Evolutionary conservation across 2,888 invertebrate species (phyloP).

Genomic region (Lasioglossum calceatum): DNA sequence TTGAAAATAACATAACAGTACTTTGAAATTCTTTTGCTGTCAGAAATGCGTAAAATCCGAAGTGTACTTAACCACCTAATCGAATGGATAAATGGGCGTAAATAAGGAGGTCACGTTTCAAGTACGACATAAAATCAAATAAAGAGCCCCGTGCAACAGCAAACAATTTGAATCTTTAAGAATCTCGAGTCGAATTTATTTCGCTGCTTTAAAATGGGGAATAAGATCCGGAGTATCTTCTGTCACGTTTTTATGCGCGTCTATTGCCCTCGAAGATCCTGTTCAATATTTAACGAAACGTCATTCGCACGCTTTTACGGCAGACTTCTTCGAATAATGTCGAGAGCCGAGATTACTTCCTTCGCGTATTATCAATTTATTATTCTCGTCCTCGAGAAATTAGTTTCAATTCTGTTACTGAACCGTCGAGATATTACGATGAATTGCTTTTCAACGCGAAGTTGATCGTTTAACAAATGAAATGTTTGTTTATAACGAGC

Average conservation of each 20-base stretch:
- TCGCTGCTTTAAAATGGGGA: constrained; percentile 20
- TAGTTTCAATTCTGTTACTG: no score
- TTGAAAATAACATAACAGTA: no score
- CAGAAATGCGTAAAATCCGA: no score
- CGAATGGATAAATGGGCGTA: not conserved
- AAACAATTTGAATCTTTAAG: not conserved
- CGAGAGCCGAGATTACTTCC: not conserved
- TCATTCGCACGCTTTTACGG: constrained; percentile 28
- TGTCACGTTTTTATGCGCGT: not conserved
- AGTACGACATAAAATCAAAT: not conserved
- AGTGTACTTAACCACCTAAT: not conserved
- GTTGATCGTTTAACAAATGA: no score
- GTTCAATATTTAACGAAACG: constrained; percentile 43
- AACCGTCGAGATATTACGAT: not conserved
- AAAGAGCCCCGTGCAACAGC: not conserved
- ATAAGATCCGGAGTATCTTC: not conserved
- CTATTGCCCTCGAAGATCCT: constrained; percentile 7
- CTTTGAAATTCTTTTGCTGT: no score
- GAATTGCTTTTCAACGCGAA: no score
- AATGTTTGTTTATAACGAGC: not conserved
- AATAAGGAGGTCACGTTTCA: not conserved
- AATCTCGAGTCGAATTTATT: not conserved
- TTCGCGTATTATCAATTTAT: not conserved
- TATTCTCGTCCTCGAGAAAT: not conserved
- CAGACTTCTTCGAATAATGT: not conserved